Base-by-base conservation (phyloP, 2,888 invertebrate species). In the Pachycephus smyrnensis region DNA sequence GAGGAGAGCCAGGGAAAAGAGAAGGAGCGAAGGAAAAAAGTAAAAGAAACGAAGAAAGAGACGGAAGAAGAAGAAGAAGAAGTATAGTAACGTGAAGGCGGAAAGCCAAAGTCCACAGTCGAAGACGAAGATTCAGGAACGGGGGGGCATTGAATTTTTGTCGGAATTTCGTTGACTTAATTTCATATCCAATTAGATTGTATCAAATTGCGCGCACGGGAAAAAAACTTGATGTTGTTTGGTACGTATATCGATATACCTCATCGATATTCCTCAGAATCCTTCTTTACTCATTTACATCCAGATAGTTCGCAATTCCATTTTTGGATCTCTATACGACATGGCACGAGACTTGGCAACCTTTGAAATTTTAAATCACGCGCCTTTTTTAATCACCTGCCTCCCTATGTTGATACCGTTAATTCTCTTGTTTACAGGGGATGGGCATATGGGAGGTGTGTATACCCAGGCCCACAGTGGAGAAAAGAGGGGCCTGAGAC, bases 171-270 rank as follows among this genome's bases (percentile, higher is more conserved):
- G 88, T 89, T 88, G 88, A 90, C 88, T 90, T 90, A 88, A 89
- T 90, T 88, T 89, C 89, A 88, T 89, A 88, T 89, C 90, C 90
- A 90, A 90, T 90, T 90, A 90, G 88, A 89, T 89, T 87, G 85
- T 85, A 85, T 84, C 79, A 84, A 85, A 83, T 84, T 82, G 84
- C 80, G 77, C 80, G 74, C 69, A 79, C 32, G 69, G 37, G 75
- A 80, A 77, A 77, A 80, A 82, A 84, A 85, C 55, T 55, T 9
- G 55, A 33, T 1, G 9, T 55, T 23, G 55, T 55, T 55, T 23
- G 55, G 55, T 55, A 55, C 55, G 23, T 23, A 15, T 23, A 55
- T 23, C 55, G 55, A 55, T 55, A 55, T 55, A 23, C 23, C 55
- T 55, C 23, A 55, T 55, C 55, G 55, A 55, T 55, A 55, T 55